Evolutionary conservation across 2,113 vertebrate genomes (phyloP).

Genomic region (Microcebus murinus): DNA sequence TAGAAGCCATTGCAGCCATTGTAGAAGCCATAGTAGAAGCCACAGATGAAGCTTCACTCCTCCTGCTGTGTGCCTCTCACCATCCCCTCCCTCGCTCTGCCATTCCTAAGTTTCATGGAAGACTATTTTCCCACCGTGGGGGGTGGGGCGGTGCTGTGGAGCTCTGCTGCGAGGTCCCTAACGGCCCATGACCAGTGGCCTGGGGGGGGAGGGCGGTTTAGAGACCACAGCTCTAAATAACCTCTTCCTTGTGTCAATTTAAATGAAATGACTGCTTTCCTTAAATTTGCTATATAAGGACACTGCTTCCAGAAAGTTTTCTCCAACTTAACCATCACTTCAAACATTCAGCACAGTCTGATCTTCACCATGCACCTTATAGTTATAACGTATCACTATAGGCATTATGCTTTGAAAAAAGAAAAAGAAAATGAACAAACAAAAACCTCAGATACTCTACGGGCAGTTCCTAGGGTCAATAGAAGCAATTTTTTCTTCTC

Average conservation of each 20-base stretch:
- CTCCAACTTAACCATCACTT: not conserved
- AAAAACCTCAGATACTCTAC: not conserved
- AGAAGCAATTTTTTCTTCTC: not conserved
- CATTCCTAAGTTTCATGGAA: too few relatives aligned
- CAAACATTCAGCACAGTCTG: not conserved
- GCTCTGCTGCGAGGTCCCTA: too few relatives aligned
- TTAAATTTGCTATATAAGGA: not conserved
- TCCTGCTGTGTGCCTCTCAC: too few relatives aligned
- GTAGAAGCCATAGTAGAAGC: too few relatives aligned
- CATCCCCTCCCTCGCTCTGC: accelerated
- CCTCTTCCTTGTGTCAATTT: not conserved
- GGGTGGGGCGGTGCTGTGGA: too few relatives aligned
- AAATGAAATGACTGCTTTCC: not conserved
- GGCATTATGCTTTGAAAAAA: not conserved
- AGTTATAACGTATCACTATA: not conserved
- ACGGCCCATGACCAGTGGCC: too few relatives aligned
- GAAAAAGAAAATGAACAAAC: not conserved
- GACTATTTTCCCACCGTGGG: too few relatives aligned
- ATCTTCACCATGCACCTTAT: not conserved
- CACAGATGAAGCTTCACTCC: too few relatives aligned
- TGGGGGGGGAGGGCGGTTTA: too few relatives aligned
- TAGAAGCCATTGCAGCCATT: too few relatives aligned
- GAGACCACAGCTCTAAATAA: not conserved
- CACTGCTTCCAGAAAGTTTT: not conserved
- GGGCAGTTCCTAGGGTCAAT: not conserved